Base-by-base conservation (phyloP, 2,888 invertebrate genomes). In the Sylvicola fuscatus region DNA sequence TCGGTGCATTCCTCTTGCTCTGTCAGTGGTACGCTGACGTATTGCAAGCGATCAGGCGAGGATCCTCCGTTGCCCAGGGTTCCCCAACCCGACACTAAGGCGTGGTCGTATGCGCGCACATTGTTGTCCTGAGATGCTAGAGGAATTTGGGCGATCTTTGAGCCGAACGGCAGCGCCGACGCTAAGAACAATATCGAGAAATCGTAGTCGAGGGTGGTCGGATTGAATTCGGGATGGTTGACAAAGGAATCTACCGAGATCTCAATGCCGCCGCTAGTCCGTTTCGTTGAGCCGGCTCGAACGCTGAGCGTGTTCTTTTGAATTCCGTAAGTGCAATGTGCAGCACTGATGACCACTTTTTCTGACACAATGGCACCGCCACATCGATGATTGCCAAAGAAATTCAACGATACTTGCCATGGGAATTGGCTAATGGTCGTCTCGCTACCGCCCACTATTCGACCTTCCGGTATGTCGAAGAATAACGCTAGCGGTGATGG, bases 341-440 rank as follows among this genome's bases (percentile, higher is more conserved):
- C 38, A 27, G 38, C 38, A 7, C 36, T 38, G 30, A 38, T 27
- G 30, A 33, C 27, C 7, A 27, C 32, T 12, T 14, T 13, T 7
- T 31, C 15, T 14, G 21, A 28, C 14, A 38, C 33, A 17, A 38
- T 31, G 5, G 28, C 16, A 16, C 33, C 29, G 10, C 38, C 38
- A 27, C 38, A 38, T 10, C 16, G 32, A 8, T 35, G 27, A n/a
- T 26, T 32, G 2, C 21, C 21, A 21, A 16, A 32, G 14, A 15
- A n/a, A 10, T 26, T 11, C 2, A 37, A 7, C 11, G 38, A 32
- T 11, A 13, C 21, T 21, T 35, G 35, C 17, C 32, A 34, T 14
- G 38, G 38, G 28, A 33, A 28, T 26, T 16, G n/a, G 2, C 16
- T 16, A n/a, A 38, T 36, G 1, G 21, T 27, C 1, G 35, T 21